Base-by-base conservation (phyloP, 2,113 vertebrate genomes). In the Caretta caretta region DNA sequence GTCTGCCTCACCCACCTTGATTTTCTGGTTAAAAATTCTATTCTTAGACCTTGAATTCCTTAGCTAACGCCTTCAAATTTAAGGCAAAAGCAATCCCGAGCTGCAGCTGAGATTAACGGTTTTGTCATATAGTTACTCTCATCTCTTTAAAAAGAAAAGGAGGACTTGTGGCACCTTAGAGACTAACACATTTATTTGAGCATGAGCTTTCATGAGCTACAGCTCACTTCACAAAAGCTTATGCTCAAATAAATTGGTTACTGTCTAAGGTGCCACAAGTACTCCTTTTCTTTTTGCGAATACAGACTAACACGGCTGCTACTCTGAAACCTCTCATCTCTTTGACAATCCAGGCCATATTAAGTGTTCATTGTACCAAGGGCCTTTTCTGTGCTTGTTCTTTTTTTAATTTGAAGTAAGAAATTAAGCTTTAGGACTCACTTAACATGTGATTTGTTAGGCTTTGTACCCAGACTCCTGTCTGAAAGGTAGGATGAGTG, bases 401-500 rank as follows among this genome's bases (percentile, higher is more conserved):
- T 65, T 83, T 90, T 84, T 27, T 53, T 4, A 69, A 89, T 84
- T 42, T 86, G 75, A 85, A 95, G 80, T 80, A 91, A 69, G 90
- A 90, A 90, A 72, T 13, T 81, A 92, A 90, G 84, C 75, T 94
- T 92, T 80, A 84, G 78, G 84, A 91, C 56, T 98, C 10, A 29
- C 90, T 96, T 87, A 72, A 31, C 12, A 3, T 11, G 87, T 19
- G 88, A 42, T 92, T 94, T 96, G 88, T 89, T 95, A 92, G 93
- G 86, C 51, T 96, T 95, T 97, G 83, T 49, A 90, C 93, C 75
- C 78, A 96, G 93, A 82, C 78, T 87, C 86, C 88, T 49, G 72
- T 72, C 93, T 97, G 95, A 89, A 85, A 96, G 94, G 80, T 93
- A 91, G 83, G 87, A 94, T 79, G 90, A 94, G 90, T 94, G 92